Base-by-base conservation (phyloP, 2,888 invertebrate species). In the Microchrysa polita region DNA sequence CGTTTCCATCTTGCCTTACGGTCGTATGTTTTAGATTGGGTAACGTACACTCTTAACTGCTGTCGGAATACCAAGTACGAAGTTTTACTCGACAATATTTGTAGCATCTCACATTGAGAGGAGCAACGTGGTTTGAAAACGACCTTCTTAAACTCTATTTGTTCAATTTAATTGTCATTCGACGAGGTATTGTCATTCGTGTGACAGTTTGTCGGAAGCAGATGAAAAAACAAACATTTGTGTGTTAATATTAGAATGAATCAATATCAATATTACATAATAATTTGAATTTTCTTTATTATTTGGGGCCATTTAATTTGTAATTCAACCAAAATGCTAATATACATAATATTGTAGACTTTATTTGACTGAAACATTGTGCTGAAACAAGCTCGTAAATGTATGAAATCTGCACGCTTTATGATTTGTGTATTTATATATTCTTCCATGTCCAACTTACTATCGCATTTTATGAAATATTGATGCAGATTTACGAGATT, bases 81-180 rank as follows among this genome's bases (percentile, higher is more conserved):
- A 75, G 40, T 69, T 69, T 69, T 34, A 55, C 16, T 40, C 27
- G 27, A 57, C 48, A 27, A 40, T 59, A 57, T 61, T 53, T 65
- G 67, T 34, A 34, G 69, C 53, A 48, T 53, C 61, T 74, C 53
- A 55, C 27, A 7, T 44, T 22, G 72, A 44, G 20, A 42, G 42
- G 57, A 71, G 27, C 4, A 34, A 55, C 53, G 65, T 65, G 65
- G 57, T 61, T 57, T 40, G 69, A 69, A 69, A 73, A 73, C 69
- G 75, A 75, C 75, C 71, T 67, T 67, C 67, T 67, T 67, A 22
- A 74, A 72, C 74, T 74, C 67, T 74, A 67, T 75, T 69, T 74
- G 61, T 74, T 75, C 75, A 75, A 75, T 74, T 75, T 75, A 75
- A 75, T 75, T 75, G 74, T 75, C 74, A 74, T 73, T 67, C 67